Evolutionary conservation across 1,140 invertebrate genomes (phyloP), one percentile per base, ranked within the genome.

Genomic region (Heliconius hermathena): DNA sequence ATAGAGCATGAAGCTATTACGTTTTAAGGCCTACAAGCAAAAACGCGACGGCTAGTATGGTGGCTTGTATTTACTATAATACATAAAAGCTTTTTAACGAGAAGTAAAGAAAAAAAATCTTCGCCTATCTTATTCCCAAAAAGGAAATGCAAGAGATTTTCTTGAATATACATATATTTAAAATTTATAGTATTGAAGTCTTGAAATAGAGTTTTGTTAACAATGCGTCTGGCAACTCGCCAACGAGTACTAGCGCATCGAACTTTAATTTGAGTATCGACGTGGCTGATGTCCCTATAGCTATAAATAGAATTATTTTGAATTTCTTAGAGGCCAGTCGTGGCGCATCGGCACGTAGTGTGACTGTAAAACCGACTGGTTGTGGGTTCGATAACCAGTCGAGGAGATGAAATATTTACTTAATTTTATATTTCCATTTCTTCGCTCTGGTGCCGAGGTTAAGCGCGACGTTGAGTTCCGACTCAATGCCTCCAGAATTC

Each of bases 141-240:
- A 8, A 66, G 60, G 60, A 66, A 16, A 26, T 66, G n/a, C 22
- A 29, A n/a, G 72, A 49, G 16, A 46, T 22, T 73, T 26, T 46
- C 72, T 20, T 49, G 72, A 73, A 73, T 49, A 73, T 6, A 16
- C 13, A 16, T 46, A 73, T 26, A 73, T 41, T 73, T 73, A 49
- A 73, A 49, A 73, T 73, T 29, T 73, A 73, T 49, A 49, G 41
- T 29, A 49, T 66, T 26, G 26, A 66, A 66, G 26, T 66, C 26
- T 66, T 26, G 60, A 29, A 26, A 66, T 66, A 66, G 60, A 29
- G 22, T 9, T 66, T 29, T 66, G 26, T 66, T 66, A 66, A 66
- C 60, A 66, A 66, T 66, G 60, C 60, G 60, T 29, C 60, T 66
- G 60, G 60, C 60, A 66, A 66, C 20, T 60, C 54, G n/a, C 54